Evolutionary conservation across 2,888 invertebrate species (phyloP).

Genomic region (Leuctra nigra): DNA sequence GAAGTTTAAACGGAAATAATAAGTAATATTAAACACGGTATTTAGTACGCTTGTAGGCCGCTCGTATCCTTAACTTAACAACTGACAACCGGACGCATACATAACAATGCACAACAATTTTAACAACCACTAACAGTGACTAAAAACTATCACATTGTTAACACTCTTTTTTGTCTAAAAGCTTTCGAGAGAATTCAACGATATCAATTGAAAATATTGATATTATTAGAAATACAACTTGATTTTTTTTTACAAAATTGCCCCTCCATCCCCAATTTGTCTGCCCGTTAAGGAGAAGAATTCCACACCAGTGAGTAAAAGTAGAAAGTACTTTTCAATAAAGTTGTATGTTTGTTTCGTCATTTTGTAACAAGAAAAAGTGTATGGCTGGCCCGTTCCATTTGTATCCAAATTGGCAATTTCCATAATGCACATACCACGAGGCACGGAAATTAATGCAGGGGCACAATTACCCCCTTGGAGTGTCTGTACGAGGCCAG

Average conservation of each 20-base stretch:
- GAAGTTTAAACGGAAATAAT: conserved; percentile 25
- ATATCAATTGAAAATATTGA: conserved; percentile 4
- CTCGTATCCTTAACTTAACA: conserved; percentile 20
- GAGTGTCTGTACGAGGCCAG: too few species aligned
- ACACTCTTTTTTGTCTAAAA: conserved; percentile 2
- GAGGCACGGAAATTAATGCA: not conserved
- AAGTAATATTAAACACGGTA: conserved; percentile 15
- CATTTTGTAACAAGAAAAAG: too few species aligned
- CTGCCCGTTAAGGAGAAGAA: too few species aligned
- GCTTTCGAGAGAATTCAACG: not conserved
- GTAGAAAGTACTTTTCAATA: too few species aligned
- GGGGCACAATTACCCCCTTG: not conserved
- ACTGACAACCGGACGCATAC: conserved; percentile 8
- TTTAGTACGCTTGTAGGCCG: conserved; percentile 23
- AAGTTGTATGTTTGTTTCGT: too few species aligned
- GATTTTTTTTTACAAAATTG: too few species aligned
- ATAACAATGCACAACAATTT: conserved; percentile 12
- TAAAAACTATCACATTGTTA: conserved; percentile 13
- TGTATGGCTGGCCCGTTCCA: not conserved
- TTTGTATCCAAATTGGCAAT: conserved; percentile 1
- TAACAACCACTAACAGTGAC: conserved; percentile 16
- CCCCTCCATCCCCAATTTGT: too few species aligned
- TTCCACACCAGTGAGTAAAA: too few species aligned
- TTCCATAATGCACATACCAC: not conserved
- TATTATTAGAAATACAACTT: too few species aligned